These are phyloP conservation scores for Epizoanthus illoricatus DNA, from an alignment of 92 coral and sea anemone species.

Conservation along the genomic window DNA sequence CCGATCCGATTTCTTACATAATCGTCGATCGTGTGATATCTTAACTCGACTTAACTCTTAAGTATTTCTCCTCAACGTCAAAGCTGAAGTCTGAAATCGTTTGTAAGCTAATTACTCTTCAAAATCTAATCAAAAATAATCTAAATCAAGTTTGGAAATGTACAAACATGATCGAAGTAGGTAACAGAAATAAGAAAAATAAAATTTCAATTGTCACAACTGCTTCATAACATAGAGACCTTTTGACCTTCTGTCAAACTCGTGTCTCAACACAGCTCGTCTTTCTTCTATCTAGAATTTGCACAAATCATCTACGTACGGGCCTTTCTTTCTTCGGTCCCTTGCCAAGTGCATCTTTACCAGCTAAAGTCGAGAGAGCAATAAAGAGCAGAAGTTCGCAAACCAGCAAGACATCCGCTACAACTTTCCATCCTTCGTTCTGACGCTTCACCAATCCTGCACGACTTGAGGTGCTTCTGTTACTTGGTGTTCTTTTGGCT, in stretches of 20 bases:
- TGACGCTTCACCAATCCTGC: conserved; percentile 56
- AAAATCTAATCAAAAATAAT: not conserved
- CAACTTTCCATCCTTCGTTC: conserved; percentile 63
- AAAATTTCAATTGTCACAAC: not conserved
- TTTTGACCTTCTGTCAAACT: conserved; percentile 32
- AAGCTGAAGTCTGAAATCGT: not conserved
- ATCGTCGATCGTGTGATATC: too few relatives aligned
- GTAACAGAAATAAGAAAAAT: conserved; percentile 10
- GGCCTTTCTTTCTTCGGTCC: conserved; percentile 37
- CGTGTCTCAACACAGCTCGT: not conserved
- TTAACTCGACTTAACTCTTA: too few relatives aligned
- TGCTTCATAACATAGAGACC: conserved; percentile 9
- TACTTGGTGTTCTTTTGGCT: conserved; percentile 56
- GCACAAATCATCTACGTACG: conserved; percentile 46
- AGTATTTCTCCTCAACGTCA: too few relatives aligned
- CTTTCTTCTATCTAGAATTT: not conserved
- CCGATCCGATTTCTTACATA: too few relatives aligned
- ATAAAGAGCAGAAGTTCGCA: conserved; percentile 79
- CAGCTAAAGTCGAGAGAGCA: conserved; percentile 68
- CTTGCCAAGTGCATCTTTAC: conserved; percentile 55
- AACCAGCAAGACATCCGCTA: conserved; percentile 77
- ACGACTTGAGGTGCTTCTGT: conserved; percentile 71
- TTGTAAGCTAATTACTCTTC: conserved; percentile 4
- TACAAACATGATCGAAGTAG: not conserved
- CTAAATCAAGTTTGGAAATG: not conserved